A percentile compares a stretch with the other conserved stretches of the same genome.
phyloP scores from a whole-genome alignment of 2,888 invertebrate genomes.

The Drosophila suboccidentalis region DNA sequence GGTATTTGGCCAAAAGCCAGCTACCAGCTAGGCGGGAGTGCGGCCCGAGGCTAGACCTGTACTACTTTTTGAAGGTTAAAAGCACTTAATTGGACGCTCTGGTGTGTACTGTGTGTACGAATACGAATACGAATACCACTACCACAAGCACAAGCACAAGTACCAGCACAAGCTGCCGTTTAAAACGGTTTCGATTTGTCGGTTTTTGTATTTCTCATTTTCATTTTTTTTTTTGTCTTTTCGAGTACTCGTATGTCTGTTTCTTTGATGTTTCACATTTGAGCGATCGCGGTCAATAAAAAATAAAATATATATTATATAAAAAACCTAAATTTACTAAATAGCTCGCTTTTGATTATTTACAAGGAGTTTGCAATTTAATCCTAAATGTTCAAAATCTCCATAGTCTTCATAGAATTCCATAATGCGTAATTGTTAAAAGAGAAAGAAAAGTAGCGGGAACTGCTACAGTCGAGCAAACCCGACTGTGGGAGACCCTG shows the following conservation, averaged over 20 bases:
- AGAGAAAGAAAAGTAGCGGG: slow-evolving; percentile 8
- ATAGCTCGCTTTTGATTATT: slow-evolving; percentile 1
- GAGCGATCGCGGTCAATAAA: slow-evolving; percentile 81
- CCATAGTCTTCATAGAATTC: slow-evolving; percentile 35
- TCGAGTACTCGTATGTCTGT: slow-evolving; percentile 21
- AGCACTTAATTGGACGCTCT: slow-evolving; percentile 68
- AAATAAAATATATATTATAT: slow-evolving; percentile 25
- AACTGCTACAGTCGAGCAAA: too few relatives aligned
- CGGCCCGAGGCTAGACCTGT: slow-evolving; percentile 69
- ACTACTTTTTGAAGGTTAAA: slow-evolving; percentile 82
- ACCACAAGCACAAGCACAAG: background rate
- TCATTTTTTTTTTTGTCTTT: slow-evolving; percentile 7
- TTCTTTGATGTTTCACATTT: slow-evolving; percentile 73
- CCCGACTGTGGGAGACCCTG: too few relatives aligned
- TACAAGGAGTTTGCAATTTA: background rate
- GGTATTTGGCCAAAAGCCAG: slow-evolving; percentile 60
- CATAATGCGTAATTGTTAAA: slow-evolving; percentile 65
- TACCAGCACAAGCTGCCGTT: slow-evolving; percentile 26
- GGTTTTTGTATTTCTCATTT: slow-evolving; percentile 15
- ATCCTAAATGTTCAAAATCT: background rate
- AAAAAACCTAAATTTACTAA: background rate
- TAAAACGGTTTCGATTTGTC: slow-evolving; percentile 68
- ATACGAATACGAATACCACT: slow-evolving; percentile 21
- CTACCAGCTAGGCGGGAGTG: slow-evolving; percentile 33
- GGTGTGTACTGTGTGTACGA: slow-evolving; percentile 6